These are phyloP conservation scores for Ophion slaviceki DNA, from an alignment of 2,888 invertebrate species.

Conservation along the genomic window DNA sequence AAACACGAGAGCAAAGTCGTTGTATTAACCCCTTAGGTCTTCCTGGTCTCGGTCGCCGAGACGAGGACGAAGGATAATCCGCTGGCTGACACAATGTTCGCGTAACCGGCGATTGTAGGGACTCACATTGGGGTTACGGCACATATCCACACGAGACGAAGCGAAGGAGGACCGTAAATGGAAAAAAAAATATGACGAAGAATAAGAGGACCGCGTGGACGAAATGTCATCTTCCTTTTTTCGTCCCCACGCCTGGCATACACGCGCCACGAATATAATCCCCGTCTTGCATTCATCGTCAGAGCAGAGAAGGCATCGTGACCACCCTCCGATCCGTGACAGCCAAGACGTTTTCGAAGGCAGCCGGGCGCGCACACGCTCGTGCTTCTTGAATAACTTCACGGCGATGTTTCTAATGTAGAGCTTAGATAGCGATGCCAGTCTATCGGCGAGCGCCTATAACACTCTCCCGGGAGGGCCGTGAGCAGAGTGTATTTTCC, in stretches of 20 bases:
- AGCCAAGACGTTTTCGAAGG: constrained; percentile 28
- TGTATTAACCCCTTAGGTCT: constrained; percentile 67
- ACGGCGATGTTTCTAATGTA: constrained; percentile 78
- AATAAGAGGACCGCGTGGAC: constrained; percentile 49
- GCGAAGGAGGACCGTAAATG: constrained; percentile 20
- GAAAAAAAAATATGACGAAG: constrained; percentile 18
- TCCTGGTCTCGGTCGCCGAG: constrained; percentile 26
- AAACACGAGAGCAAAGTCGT: constrained; percentile 60
- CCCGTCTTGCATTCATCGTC: constrained; percentile 77
- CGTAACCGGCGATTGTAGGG: constrained; percentile 74
- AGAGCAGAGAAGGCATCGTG: constrained; percentile 70
- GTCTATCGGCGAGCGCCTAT: constrained; percentile 33
- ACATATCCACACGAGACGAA: constrained; percentile 28
- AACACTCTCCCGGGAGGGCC: constrained; percentile 15
- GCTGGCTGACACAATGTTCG: constrained; percentile 78
- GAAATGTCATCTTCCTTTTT: constrained; percentile 55
- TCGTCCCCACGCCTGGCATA: constrained; percentile 55
- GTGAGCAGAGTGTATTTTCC: constrained; percentile 29
- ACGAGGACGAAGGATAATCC: constrained; percentile 74
- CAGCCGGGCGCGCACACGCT: constrained; percentile 44
- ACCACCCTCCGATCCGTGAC: constrained; percentile 24
- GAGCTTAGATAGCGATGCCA: constrained; percentile 71
- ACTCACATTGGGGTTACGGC: constrained; percentile 24
- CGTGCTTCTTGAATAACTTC: constrained; percentile 74
- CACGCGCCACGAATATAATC: constrained; percentile 76